Percentiles rank a stretch among this genome's conserved stretches.
These are phyloP conservation scores for Vanessa cardui DNA, from an alignment of 2,888 invertebrate genomes.

Conservation along the genomic window DNA sequence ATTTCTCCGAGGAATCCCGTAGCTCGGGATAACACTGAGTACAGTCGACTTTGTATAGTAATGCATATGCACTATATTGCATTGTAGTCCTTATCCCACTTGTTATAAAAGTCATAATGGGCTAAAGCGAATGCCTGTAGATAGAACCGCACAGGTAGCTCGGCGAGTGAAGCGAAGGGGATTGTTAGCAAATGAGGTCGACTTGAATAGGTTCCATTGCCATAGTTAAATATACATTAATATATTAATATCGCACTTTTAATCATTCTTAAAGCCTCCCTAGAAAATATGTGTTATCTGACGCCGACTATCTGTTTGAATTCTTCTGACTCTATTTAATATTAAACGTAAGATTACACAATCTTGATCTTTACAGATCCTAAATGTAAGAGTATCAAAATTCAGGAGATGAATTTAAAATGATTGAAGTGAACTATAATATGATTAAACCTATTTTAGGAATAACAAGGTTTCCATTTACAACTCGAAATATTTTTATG, in stretches of 20 bases:
- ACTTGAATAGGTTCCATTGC: conserved; percentile 32
- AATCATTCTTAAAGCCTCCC: background rate
- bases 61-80: conserved; percentile 14
- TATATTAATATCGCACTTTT: conserved; percentile 25
- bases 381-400: too few relatives aligned
- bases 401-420: too few relatives aligned
- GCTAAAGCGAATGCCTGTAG: conserved; percentile 17
- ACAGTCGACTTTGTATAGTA: conserved; percentile 12
- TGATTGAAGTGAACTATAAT: too few relatives aligned
- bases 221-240: conserved; percentile 31
- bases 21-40: conserved; percentile 25
- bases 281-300: background rate
- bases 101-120: conserved; percentile 30
- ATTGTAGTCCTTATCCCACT: conserved; percentile 26
- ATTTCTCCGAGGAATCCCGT: conserved; percentile 24
- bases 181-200: conserved; percentile 39
- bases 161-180: conserved; percentile 27
- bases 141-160: conserved; percentile 23
- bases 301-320: background rate
- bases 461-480: too few relatives aligned
- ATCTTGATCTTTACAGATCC: too few relatives aligned
- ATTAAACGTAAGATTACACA: too few relatives aligned
- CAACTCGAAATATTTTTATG: too few relatives aligned
- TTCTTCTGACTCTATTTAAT: background rate
- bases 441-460: too few relatives aligned